Conservation (phyloP, 2,888 invertebrate genomes). For the Ectemnius cavifrons region DNA sequence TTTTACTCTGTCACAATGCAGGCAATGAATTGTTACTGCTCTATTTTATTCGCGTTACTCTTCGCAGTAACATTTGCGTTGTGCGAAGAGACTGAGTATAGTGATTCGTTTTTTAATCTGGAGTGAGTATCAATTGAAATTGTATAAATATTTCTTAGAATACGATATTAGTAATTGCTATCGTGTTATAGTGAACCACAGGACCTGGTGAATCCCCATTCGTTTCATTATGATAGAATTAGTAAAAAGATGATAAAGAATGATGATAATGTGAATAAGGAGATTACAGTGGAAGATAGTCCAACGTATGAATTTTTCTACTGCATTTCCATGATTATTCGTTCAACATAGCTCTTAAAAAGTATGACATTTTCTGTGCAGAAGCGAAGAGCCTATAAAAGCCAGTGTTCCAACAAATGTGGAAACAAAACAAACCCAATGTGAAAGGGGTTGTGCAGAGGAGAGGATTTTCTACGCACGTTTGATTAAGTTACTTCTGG, state of each 20-base stretch:
- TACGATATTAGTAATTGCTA: neutral
- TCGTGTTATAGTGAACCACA: constrained; percentile 27
- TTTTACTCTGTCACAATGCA: no score
- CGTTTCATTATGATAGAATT: constrained; percentile 59
- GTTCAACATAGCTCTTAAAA: no score
- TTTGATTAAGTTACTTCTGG: constrained; percentile 64
- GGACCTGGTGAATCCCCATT: constrained; percentile 61
- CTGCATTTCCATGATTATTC: neutral
- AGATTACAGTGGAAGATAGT: neutral
- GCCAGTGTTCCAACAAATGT: neutral
- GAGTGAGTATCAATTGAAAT: no score
- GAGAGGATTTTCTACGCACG: constrained; percentile 61
- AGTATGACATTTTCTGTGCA: neutral
- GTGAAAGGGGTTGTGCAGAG: constrained; percentile 11
- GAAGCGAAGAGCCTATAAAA: neutral
- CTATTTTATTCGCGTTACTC: no score
- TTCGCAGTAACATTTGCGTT: no score
- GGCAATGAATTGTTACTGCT: no score
- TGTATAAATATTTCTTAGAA: neutral
- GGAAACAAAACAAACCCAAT: neutral
- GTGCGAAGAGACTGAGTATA: no score
- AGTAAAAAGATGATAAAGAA: constrained; percentile 37
- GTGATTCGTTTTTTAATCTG: no score
- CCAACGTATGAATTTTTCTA: neutral
- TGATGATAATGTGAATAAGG: constrained; percentile 10